Evolutionary conservation across 1,140 invertebrate genomes (phyloP), one percentile per base, ranked within the genome.

Genomic region (Anastrepha obliqua): DNA sequence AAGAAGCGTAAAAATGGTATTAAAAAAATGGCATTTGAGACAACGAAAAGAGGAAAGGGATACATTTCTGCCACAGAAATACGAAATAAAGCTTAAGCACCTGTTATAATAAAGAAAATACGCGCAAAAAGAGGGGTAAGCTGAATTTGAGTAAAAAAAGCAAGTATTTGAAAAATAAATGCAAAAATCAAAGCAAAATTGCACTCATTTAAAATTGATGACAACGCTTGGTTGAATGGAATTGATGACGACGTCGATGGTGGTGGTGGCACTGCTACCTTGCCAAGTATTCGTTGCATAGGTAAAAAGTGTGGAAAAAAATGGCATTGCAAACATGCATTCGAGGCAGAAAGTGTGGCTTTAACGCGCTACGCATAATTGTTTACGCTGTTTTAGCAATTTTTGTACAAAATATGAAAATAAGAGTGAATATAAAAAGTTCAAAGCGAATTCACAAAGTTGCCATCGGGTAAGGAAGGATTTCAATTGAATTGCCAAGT

Each of bases 161-260:
- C 6, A 55, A 6, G 44, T 74, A 17, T 74, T 11, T 3, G n/a
- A 62, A 62, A 62, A 62, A 62, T 17, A 81, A 51, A 81, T 55
- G 74, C 74, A 81, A 55, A 81, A 81, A 81, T 81, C 74, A 81
- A 81, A 81, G 74, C 74, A 47, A 81, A 81, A 81, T 81, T 81
- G 74, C 74, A 81, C 47, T 81, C 74, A 81, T 81, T 81, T 81
- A 81, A 81, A 81, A 55, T 81, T 81, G 74, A 81, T 81, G 74
- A 81, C 74, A 81, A 81, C 74, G 74, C 74, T 81, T 81, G 39
- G 74, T 81, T 81, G 74, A 58, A 81, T 55, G 74, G 74, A 55
- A 81, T 81, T 81, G 74, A 81, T 81, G 74, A 81, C 47, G 64
- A 6, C 17, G 64, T 5, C 29, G 3, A 5, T 55, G 47, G 20